Conservation (phyloP, 2,113 vertebrate species). For the Carlito syrichta region DNA sequence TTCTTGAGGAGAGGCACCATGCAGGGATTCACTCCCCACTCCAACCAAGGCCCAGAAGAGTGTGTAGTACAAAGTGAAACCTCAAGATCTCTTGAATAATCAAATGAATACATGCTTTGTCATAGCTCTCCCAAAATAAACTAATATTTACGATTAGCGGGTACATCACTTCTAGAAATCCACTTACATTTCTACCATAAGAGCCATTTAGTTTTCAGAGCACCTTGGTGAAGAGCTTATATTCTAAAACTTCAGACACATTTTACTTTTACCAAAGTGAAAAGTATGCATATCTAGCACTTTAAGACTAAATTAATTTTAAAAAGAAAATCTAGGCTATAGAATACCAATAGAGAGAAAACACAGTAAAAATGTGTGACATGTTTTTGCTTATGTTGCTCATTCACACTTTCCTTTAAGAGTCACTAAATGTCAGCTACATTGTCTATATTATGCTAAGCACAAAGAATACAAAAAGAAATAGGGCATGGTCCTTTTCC, state of each 20-base stretch:
- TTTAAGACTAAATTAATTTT: not conserved
- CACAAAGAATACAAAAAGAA: not conserved
- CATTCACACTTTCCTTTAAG: not conserved
- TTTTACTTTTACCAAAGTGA: conserved; percentile 1
- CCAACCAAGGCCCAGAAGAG: not conserved
- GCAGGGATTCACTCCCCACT: not conserved
- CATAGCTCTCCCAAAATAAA: not conserved
- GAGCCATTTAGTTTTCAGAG: not conserved
- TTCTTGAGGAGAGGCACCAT: not conserved
- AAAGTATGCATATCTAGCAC: not conserved
- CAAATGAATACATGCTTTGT: not conserved
- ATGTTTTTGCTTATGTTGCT: not conserved
- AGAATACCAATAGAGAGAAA: not conserved
- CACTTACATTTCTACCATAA: not conserved
- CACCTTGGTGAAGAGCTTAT: not conserved
- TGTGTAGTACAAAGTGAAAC: not conserved
- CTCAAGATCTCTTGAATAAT: not conserved
- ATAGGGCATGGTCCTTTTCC: not conserved
- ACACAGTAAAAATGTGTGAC: not conserved
- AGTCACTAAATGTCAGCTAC: not conserved
- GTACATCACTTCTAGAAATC: not conserved
- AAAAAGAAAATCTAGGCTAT: not conserved
- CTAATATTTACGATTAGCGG: not conserved
- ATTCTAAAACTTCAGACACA: not conserved
- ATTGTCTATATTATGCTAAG: not conserved